phyloP scores from a whole-genome alignment of 1,140 invertebrate species.

The Diachasma alloeum region DNA sequence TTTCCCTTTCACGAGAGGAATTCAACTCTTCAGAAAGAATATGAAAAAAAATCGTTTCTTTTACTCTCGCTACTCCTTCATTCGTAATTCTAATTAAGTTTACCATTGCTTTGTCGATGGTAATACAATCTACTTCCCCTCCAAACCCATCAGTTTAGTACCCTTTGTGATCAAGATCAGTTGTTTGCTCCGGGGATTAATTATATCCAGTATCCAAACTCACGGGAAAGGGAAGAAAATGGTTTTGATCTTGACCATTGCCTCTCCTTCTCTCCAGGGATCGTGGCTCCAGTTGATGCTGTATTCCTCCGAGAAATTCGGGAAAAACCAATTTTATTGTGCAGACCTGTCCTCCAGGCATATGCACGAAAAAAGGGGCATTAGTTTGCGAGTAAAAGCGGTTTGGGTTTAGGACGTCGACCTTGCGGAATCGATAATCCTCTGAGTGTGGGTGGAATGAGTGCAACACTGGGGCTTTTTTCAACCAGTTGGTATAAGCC shows the following conservation, averaged over 20 bases:
- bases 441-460: not conserved
- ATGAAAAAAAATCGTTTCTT: not conserved
- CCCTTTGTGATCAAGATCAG: conserved; percentile 17
- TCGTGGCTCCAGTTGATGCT: not conserved
- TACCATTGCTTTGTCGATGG: not conserved
- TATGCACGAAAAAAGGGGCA: not conserved
- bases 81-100: conserved; percentile 1
- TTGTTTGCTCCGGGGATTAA: conserved; percentile 17
- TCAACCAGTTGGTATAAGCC: not conserved
- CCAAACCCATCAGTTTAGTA: not conserved
- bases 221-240: not conserved
- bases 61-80: not conserved
- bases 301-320: not conserved
- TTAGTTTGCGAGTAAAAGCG: not conserved
- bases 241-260: conserved; percentile 4
- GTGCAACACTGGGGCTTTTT: not conserved
- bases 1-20: not conserved
- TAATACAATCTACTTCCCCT: not conserved
- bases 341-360: not conserved
- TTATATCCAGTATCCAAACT: conserved; percentile 10
- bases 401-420: conserved; percentile 1
- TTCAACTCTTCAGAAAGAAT: not conserved
- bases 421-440: conserved; percentile 11
- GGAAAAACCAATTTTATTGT: conserved; percentile 4
- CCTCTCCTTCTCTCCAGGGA: not conserved